A percentile compares a stretch with the other conserved stretches of the same genome.
Conservation (phyloP, 2,797 vertebrate species). For the Dendrocincla tyrannina region DNA sequence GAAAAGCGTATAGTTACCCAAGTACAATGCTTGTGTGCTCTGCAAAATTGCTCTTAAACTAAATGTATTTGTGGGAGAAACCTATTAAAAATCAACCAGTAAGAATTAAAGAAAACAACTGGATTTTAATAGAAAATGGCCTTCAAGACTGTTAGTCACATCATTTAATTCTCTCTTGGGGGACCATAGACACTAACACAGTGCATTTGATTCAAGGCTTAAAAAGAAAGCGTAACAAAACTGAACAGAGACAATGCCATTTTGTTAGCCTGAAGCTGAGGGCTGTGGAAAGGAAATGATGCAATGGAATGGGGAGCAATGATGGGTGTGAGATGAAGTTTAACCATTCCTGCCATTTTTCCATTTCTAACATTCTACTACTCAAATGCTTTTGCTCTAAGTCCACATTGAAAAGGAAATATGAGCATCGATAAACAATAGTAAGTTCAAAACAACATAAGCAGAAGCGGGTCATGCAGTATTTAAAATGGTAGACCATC, state of each 20-base stretch:
- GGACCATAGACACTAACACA: not conserved
- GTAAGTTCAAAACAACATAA: not conserved
- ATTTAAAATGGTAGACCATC: not conserved
- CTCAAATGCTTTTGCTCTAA: not conserved
- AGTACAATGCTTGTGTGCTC: not conserved
- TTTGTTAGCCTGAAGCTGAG: not conserved
- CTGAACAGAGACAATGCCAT: not conserved
- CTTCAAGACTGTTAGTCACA: not conserved
- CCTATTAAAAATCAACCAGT: not conserved
- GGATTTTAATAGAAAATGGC: not conserved
- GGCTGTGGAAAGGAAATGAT: not conserved
- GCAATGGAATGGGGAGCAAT: not conserved
- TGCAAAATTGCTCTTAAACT: not conserved
- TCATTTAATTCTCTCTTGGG: conserved; percentile 28
- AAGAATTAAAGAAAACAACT: not conserved
- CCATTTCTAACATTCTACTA: not conserved
- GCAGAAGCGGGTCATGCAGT: not conserved
- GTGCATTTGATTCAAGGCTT: not conserved
- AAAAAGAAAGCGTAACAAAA: not conserved
- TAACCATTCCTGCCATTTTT: not conserved
- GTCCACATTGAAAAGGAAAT: not conserved
- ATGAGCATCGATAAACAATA: not conserved
- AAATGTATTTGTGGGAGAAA: not conserved
- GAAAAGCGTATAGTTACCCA: not conserved
- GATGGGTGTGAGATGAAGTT: not conserved